Percentiles rank a stretch among this genome's conserved stretches.
Conservation (phyloP, 2,113 vertebrate genomes). For the Charina bottae region DNA sequence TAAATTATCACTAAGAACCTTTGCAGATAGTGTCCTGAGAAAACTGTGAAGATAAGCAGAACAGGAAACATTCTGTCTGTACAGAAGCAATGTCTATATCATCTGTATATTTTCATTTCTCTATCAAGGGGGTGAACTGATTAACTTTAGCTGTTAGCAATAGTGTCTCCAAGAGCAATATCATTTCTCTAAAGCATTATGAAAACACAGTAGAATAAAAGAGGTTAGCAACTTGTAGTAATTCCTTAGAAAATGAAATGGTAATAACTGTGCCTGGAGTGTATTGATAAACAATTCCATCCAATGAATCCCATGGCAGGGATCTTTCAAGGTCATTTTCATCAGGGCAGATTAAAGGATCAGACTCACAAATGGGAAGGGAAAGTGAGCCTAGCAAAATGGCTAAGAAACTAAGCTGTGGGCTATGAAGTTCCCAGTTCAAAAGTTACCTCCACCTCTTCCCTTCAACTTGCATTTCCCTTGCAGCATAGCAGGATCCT, state of each 20-base stretch:
- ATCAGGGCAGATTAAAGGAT: conserved; percentile 4
- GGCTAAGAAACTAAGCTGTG: neutral
- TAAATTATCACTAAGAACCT: conserved; percentile 35
- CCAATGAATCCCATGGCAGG: conserved; percentile 8
- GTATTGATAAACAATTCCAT: conserved; percentile 63
- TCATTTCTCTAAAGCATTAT: conserved; percentile 55
- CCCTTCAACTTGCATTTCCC: neutral
- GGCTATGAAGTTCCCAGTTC: neutral
- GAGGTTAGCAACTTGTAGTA: conserved; percentile 47
- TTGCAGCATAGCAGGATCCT: neutral
- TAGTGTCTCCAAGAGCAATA: conserved; percentile 58
- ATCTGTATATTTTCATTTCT: conserved; percentile 19
- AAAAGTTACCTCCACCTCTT: neutral
- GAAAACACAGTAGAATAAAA: conserved; percentile 63
- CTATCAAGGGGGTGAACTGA: conserved; percentile 57
- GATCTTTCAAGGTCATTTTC: conserved; percentile 48
- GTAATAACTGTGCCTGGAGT: conserved; percentile 51
- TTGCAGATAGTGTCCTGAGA: conserved; percentile 22
- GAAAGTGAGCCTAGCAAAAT: neutral
- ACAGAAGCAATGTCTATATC: conserved; percentile 13
- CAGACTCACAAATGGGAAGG: neutral
- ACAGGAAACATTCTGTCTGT: conserved; percentile 32
- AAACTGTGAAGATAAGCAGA: conserved; percentile 35
- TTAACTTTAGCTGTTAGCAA: conserved; percentile 60
- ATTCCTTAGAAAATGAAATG: conserved; percentile 54